These are phyloP conservation scores for Himalopsyche anomala DNA, from an alignment of 2,888 invertebrate species.

Conservation along the genomic window DNA sequence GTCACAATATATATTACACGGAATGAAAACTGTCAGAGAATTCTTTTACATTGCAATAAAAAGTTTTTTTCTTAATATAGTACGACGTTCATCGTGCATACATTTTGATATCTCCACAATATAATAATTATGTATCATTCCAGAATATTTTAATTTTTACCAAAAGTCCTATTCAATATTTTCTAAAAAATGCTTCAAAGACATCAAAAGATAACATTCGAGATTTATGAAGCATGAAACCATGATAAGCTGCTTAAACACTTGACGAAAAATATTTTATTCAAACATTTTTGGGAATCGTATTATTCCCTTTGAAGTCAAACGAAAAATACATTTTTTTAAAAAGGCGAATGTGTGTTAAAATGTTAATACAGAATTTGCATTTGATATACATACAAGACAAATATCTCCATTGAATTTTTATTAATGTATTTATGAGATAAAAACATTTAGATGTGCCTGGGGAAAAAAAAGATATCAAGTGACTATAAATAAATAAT, in stretches of 20 bases:
- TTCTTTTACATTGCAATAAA: too few relatives aligned
- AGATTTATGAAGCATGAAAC: conserved; percentile 40
- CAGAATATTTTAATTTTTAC: conserved; percentile 14
- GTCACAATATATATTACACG: too few relatives aligned
- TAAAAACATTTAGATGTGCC: background rate
- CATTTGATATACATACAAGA: conserved; percentile 4
- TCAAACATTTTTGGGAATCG: conserved; percentile 16
- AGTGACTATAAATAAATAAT: too few relatives aligned
- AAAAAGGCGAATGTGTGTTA: conserved; percentile 8
- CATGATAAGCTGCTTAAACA: conserved; percentile 41
- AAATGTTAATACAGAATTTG: conserved; percentile 1
- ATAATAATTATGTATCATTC: too few relatives aligned
- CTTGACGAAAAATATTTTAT: conserved; percentile 35
- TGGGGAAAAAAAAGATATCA: too few relatives aligned
- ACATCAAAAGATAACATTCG: conserved; percentile 38
- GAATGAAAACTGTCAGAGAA: too few relatives aligned
- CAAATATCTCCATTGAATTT: conserved; percentile 2
- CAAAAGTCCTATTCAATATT: background rate
- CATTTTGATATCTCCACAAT: too few relatives aligned
- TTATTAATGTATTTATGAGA: background rate
- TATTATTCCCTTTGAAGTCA: conserved; percentile 34
- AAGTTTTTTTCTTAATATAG: too few relatives aligned
- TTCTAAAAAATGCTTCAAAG: background rate
- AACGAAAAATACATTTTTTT: background rate
- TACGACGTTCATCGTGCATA: too few relatives aligned